These are phyloP conservation scores for Bradypodion ventrale DNA, from an alignment of 2,797 vertebrate genomes.

Conservation along the genomic window DNA sequence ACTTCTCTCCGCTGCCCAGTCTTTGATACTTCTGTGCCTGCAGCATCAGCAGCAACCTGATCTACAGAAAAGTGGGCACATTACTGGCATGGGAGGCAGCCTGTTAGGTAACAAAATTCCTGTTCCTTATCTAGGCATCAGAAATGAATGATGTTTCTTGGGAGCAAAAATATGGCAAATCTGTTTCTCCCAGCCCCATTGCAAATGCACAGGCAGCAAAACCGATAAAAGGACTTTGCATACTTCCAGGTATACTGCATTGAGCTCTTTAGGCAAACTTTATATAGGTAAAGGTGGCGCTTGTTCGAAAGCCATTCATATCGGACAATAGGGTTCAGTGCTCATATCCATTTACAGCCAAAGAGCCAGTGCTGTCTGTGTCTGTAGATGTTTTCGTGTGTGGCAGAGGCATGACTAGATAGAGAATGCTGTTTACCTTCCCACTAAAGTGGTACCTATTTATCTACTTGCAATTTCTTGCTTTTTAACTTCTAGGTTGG, in stretches of 20 bases:
- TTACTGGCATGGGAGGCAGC: not conserved
- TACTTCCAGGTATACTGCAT: not conserved
- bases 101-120: not conserved
- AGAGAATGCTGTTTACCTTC: too few relatives aligned
- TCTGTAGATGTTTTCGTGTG: too few relatives aligned
- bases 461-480: too few relatives aligned
- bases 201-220: not conserved
- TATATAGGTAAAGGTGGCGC: too few relatives aligned
- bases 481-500: too few relatives aligned
- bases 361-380: too few relatives aligned
- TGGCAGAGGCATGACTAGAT: too few relatives aligned
- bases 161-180: not conserved
- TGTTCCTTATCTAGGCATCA: not conserved
- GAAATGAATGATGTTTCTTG: not conserved
- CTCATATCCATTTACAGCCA: too few relatives aligned
- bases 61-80: too few relatives aligned
- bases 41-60: not conserved
- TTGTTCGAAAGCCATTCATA: too few relatives aligned
- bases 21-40: not conserved
- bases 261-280: not conserved
- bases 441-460: too few relatives aligned
- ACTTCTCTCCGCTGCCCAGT: not conserved
- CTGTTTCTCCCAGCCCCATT: not conserved
- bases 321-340: too few relatives aligned
- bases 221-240: not conserved